These are phyloP conservation scores for Eolophus roseicapilla DNA, from an alignment of 2,113 vertebrate species.

Conservation along the genomic window DNA sequence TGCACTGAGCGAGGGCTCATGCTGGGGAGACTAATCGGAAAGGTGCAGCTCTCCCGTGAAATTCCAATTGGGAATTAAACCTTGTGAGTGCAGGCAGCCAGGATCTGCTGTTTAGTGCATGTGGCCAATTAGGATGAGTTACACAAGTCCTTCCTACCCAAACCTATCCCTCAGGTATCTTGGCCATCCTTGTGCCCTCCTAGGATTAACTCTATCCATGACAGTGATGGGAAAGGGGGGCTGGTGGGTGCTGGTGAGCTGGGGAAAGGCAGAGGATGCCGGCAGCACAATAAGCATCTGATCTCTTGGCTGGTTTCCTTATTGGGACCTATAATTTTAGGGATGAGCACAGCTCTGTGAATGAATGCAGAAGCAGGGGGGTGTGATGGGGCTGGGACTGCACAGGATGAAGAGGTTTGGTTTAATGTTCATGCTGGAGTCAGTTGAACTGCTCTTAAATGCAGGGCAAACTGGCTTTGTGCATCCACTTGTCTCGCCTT, in stretches of 20 bases:
- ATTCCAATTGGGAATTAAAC: conserved; percentile 68
- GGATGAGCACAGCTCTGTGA: neutral
- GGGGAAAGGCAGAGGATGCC: neutral
- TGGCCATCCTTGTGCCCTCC: neutral
- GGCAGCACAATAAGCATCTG: neutral
- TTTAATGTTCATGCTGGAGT: neutral
- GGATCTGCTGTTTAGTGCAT: neutral
- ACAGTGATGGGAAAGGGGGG: neutral
- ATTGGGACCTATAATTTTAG: neutral
- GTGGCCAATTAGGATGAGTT: conserved; percentile 25
- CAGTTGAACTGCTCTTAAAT: neutral
- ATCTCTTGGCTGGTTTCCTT: neutral
- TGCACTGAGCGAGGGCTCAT: conserved; percentile 61
- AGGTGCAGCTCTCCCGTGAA: conserved; percentile 50
- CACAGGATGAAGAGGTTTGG: neutral
- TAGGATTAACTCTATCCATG: neutral
- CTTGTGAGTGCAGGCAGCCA: conserved; percentile 24
- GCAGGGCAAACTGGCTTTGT: neutral
- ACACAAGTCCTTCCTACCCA: neutral
- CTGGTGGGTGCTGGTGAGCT: neutral
- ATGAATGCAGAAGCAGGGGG: neutral
- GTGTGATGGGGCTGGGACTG: neutral
- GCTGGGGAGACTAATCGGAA: conserved; percentile 44
- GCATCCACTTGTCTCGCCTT: neutral
- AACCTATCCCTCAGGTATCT: neutral